Conservation (phyloP, 2,888 invertebrate genomes). For the Plebejus melissa region DNA sequence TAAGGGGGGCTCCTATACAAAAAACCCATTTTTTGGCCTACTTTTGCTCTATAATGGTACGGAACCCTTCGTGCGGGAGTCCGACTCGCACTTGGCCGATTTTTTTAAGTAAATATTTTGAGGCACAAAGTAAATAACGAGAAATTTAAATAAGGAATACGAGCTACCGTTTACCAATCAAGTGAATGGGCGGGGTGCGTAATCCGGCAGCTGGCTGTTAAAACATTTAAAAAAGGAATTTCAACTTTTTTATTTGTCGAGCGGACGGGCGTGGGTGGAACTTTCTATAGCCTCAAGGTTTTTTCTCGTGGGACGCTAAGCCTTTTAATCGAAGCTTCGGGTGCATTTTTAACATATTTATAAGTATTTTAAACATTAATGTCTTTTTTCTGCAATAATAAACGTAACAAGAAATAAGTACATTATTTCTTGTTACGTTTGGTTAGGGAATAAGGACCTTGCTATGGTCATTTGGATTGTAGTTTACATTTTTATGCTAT, state of each 20-base stretch:
- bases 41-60: too few relatives aligned
- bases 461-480: too few relatives aligned
- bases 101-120: background rate
- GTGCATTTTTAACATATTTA: conserved; percentile 9
- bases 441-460: too few relatives aligned
- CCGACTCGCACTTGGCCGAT: too few relatives aligned
- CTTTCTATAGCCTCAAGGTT: conserved; percentile 70
- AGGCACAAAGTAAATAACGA: background rate
- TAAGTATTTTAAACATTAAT: background rate
- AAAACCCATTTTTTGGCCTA: too few relatives aligned
- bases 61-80: too few relatives aligned
- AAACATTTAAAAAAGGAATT: conserved; percentile 57
- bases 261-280: conserved; percentile 66
- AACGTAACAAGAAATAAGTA: too few relatives aligned
- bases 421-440: too few relatives aligned
- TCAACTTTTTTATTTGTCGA: conserved; percentile 49
- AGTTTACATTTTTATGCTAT: too few relatives aligned
- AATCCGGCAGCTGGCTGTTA: conserved; percentile 65
- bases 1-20: too few relatives aligned
- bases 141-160: conserved; percentile 27
- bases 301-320: conserved; percentile 57
- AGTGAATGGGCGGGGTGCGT: conserved; percentile 65
- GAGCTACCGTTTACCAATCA: conserved; percentile 70
- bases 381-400: too few relatives aligned
- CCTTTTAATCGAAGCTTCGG: conserved; percentile 23